phyloP scores from a whole-genome alignment of 2,113 vertebrate species.

The Aphyosemion australe region DNA sequence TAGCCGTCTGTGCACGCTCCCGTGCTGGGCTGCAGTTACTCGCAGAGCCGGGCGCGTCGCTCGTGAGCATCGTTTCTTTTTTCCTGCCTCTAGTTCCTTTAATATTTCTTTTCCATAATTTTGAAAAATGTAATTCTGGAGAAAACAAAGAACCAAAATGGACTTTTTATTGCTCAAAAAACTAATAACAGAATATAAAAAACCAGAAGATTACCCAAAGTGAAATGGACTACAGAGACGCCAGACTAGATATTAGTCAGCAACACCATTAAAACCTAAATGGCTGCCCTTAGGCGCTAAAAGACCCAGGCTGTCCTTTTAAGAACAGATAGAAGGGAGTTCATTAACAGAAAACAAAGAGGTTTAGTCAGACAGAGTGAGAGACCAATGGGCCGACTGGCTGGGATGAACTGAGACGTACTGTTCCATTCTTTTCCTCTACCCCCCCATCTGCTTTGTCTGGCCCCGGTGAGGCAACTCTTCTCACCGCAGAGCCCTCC shows the following conservation, averaged over 20 bases:
- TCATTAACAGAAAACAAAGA: constrained; percentile 84
- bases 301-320: constrained; percentile 71
- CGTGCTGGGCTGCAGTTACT: no score
- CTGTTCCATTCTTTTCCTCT: constrained; percentile 27
- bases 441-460: constrained; percentile 34
- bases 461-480: constrained; percentile 49
- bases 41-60: no score
- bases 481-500: constrained; percentile 69
- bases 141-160: not conserved
- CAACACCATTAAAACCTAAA: constrained; percentile 76
- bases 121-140: not conserved
- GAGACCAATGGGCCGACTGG: constrained; percentile 59
- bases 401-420: constrained; percentile 50
- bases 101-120: no score
- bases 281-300: constrained; percentile 71
- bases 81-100: no score
- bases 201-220: constrained; percentile 13
- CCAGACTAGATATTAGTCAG: constrained; percentile 77
- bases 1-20: no score
- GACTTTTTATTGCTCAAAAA: not conserved
- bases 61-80: no score
- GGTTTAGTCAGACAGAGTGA: constrained; percentile 66
- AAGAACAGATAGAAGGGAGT: constrained; percentile 78
- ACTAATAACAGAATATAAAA: not conserved
- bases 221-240: constrained; percentile 55